Conservation (phyloP, 2,113 vertebrate genomes). For the Malurus alboscapulatus region DNA sequence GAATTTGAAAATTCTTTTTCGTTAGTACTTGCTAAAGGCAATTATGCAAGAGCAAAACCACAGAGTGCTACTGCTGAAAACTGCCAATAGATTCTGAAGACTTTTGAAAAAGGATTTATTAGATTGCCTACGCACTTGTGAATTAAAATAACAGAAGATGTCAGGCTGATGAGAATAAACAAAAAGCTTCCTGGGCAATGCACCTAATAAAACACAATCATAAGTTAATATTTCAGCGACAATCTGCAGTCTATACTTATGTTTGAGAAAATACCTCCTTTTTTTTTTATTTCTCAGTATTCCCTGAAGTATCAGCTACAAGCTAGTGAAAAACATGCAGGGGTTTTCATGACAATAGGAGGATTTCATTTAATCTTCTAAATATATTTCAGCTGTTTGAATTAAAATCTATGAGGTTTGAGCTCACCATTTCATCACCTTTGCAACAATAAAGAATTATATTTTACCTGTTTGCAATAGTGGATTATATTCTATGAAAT, state of each 20-base stretch:
- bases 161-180: slow-evolving; percentile 31
- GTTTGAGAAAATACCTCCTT: slow-evolving; percentile 52
- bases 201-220: slow-evolving; percentile 49
- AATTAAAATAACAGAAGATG: slow-evolving; percentile 43
- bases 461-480: slow-evolving; percentile 20
- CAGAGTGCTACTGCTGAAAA: slow-evolving; percentile 9
- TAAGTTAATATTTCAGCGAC: slow-evolving; percentile 55
- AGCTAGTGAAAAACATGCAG: slow-evolving; percentile 42
- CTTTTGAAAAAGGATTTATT: slow-evolving; percentile 55
- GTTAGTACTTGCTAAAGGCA: neutral
- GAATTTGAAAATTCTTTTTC: slow-evolving; percentile 38
- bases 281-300: slow-evolving; percentile 66
- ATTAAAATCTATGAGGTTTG: slow-evolving; percentile 49
- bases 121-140: slow-evolving; percentile 1
- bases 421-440: slow-evolving; percentile 21
- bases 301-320: slow-evolving; percentile 62
- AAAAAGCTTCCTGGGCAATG: slow-evolving; percentile 52
- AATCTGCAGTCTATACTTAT: neutral
- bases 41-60: slow-evolving; percentile 15
- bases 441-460: slow-evolving; percentile 43
- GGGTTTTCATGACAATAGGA: slow-evolving; percentile 52
- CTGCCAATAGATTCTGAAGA: slow-evolving; percentile 38
- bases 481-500: neutral
- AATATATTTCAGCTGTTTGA: slow-evolving; percentile 63
- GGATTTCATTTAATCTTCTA: slow-evolving; percentile 60